Evolutionary conservation across 2,888 invertebrate species (phyloP), one percentile per base, ranked within the genome.

Genomic region (Nomada hirtipes): DNA sequence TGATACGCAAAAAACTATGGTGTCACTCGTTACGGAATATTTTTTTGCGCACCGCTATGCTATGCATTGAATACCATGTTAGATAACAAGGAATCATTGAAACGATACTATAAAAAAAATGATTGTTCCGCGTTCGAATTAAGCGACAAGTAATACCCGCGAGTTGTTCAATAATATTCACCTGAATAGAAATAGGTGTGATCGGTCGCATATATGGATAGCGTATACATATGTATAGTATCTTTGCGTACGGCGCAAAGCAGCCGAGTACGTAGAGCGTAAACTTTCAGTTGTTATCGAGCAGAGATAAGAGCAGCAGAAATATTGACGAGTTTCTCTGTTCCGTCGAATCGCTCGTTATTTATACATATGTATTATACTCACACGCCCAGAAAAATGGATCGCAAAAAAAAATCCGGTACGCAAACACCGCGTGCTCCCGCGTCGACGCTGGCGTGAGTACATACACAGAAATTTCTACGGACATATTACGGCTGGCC

Each of bases 301-400:
- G 18, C 26, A 15, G 7, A 73, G 82, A 82, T 82, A 82, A 73
- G 20, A 47, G 50, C 52, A 10, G 44, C 67, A 59, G 68, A 80
- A 68, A 79, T 72, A 79, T 79, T 36, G 50, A 44, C 67, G 70
- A 44, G 26, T 63, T 60, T 20, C 53, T 36, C 26, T 9, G 1
- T 59, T 60, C n/a, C 61, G 44, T 72, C 18, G 50, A 50, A 20
- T 50, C 20, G 29, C 44, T 23, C 20, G 44, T 78, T 29, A 47
- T 42, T 47, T 20, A 36, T 36, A 36, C 36, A 36, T 7, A 36
- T 36, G n/a, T 20, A 50, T 23, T 42, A 71, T 44, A 65, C 13
- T 20, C n/a, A 0, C 47, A 53, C 44, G 13, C 3, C 47, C 44
- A 20, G n/a, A 18, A 59, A 63, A 63, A 61, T 44, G n/a, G 52